These are phyloP conservation scores for Ectropis crepuscularia DNA, from an alignment of 2,888 invertebrate species.

Conservation along the genomic window DNA sequence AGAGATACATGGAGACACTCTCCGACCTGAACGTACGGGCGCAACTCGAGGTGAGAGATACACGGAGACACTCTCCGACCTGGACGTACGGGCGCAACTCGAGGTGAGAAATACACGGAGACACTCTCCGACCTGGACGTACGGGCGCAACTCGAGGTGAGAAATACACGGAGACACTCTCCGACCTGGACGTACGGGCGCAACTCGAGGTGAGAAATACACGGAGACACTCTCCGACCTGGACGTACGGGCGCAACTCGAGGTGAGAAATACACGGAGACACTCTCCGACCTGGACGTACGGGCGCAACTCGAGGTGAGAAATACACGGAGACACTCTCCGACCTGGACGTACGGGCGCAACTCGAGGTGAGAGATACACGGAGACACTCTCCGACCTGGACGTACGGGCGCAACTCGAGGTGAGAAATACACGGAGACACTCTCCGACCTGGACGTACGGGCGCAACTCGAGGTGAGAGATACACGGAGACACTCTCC, in stretches of 20 bases:
- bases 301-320: constrained; percentile 93
- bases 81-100: constrained; percentile 93
- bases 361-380: constrained; percentile 85
- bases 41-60: constrained; percentile 85
- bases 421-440: no score
- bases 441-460: no score
- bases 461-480: constrained; percentile 13
- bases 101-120: no score
- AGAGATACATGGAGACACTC: no score
- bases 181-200: constrained; percentile 92
- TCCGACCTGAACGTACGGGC: no score
- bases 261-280: constrained; percentile 87
- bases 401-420: constrained; percentile 94
- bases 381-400: constrained; percentile 89
- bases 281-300: constrained; percentile 90
- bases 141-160: no score
- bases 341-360: no score
- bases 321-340: no score
- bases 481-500: background rate
- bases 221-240: no score
- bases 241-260: no score
- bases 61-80: constrained; percentile 88
- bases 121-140: no score
- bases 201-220: constrained; percentile 93
- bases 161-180: constrained; percentile 87